Conservation (phyloP, 2,113 vertebrate species). For the Galemys pyrenaicus region DNA sequence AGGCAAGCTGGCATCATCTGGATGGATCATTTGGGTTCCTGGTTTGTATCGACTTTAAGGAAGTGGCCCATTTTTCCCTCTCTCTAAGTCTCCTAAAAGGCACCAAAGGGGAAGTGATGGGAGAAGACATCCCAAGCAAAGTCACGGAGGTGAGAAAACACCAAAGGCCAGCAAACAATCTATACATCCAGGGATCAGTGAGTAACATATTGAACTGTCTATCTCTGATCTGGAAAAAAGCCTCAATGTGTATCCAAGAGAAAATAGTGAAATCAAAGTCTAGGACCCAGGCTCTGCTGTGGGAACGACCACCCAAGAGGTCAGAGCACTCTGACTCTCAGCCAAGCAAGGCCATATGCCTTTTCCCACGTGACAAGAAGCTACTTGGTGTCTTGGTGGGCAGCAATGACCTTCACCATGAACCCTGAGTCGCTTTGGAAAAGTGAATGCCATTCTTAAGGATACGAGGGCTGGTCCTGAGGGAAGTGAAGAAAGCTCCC, state of each 20-base stretch:
- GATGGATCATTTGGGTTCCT: not conserved
- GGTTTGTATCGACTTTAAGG: not conserved
- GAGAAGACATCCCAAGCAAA: not conserved
- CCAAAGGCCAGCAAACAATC: not conserved
- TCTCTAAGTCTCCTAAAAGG: not conserved
- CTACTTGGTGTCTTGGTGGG: too few species aligned
- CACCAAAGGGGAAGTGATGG: not conserved
- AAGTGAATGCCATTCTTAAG: not conserved
- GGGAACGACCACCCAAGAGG: not conserved
- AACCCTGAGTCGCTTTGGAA: not conserved
- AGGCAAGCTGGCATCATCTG: not conserved
- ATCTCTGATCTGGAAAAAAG: not conserved
- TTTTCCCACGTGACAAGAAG: not conserved
- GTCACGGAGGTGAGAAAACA: not conserved
- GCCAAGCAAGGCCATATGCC: too few species aligned
- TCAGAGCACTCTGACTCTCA: not conserved
- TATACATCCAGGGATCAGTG: accelerated
- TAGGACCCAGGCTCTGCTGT: not conserved
- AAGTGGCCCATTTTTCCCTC: not conserved
- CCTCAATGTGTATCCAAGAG: not conserved
- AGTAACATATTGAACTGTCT: not conserved
- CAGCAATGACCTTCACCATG: not conserved
- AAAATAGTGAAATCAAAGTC: not conserved
- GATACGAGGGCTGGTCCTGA: not conserved
- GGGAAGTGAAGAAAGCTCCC: not conserved